These are phyloP conservation scores for Physella acuta DNA, from an alignment of 1,140 invertebrate genomes.

Conservation along the genomic window DNA sequence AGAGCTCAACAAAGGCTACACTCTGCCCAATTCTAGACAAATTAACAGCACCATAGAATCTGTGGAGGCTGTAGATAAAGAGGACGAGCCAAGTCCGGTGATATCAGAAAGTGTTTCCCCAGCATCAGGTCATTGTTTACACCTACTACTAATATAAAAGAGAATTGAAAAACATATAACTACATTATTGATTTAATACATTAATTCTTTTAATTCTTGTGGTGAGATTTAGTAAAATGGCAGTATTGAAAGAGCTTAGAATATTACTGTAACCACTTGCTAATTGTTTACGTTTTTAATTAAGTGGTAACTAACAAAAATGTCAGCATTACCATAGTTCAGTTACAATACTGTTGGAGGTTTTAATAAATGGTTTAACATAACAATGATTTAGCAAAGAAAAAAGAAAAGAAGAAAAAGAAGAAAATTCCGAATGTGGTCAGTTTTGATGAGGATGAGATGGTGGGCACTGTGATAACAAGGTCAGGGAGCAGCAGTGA, in stretches of 20 bases:
- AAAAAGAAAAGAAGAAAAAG: constrained; percentile 64
- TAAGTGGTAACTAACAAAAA: too few species aligned
- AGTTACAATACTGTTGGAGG: too few species aligned
- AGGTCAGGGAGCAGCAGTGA: constrained; percentile 23
- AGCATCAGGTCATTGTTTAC: constrained; percentile 14
- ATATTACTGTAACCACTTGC: too few species aligned
- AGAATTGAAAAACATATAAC: constrained; percentile 64
- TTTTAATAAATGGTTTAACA: too few species aligned
- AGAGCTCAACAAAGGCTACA: constrained; percentile 68
- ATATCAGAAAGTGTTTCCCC: constrained; percentile 46
- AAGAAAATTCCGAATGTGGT: constrained; percentile 68
- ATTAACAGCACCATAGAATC: constrained; percentile 26
- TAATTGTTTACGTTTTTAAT: too few species aligned
- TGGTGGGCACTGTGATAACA: constrained; percentile 23
- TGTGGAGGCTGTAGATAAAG: constrained; percentile 15
- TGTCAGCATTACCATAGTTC: too few species aligned
- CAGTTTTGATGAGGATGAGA: constrained; percentile 67
- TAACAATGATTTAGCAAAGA: too few species aligned
- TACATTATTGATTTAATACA: too few species aligned
- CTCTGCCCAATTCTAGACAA: constrained; percentile 49
- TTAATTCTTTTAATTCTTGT: too few species aligned
- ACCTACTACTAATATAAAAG: constrained; percentile 44
- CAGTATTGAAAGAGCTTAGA: too few species aligned
- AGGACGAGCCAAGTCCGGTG: constrained; percentile 54
- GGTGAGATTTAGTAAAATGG: too few species aligned